These are phyloP conservation scores for Clarias macrocephalus DNA, from an alignment of 2,113 vertebrate genomes.

Conservation along the genomic window DNA sequence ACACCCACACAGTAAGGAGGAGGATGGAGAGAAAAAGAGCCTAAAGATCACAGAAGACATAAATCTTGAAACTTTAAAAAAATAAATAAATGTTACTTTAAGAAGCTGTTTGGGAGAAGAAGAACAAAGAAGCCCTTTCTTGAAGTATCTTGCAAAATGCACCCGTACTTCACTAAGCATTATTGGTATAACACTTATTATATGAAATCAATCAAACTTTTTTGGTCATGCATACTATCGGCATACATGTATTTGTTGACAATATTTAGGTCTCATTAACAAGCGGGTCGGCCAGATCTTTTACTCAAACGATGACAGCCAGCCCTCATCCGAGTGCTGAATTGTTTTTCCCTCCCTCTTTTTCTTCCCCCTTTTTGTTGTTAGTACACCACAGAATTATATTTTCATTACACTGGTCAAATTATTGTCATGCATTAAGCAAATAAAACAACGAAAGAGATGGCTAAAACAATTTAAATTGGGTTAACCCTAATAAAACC, in stretches of 20 bases:
- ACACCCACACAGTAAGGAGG: conserved; percentile 23
- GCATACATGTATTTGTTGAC: not conserved
- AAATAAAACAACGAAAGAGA: no score
- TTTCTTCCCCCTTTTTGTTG: no score
- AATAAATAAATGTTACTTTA: not conserved
- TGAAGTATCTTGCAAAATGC: not conserved
- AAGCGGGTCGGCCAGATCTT: no score
- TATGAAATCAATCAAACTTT: not conserved
- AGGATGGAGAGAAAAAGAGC: not conserved
- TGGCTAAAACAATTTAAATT: no score
- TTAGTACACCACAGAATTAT: no score
- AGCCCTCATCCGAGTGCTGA: no score
- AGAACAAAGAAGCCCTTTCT: not conserved
- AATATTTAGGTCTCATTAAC: no score
- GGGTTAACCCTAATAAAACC: no score
- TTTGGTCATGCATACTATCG: not conserved
- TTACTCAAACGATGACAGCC: no score
- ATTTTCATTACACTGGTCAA: no score
- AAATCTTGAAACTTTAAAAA: not conserved
- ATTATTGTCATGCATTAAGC: no score
- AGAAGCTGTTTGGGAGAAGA: not conserved
- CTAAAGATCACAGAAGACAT: conserved; percentile 14
- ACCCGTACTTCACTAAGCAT: not conserved
- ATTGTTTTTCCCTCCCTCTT: no score
- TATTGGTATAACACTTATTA: not conserved